Base-by-base conservation (phyloP, 2,113 vertebrate genomes). In the Callaeas wilsoni region DNA sequence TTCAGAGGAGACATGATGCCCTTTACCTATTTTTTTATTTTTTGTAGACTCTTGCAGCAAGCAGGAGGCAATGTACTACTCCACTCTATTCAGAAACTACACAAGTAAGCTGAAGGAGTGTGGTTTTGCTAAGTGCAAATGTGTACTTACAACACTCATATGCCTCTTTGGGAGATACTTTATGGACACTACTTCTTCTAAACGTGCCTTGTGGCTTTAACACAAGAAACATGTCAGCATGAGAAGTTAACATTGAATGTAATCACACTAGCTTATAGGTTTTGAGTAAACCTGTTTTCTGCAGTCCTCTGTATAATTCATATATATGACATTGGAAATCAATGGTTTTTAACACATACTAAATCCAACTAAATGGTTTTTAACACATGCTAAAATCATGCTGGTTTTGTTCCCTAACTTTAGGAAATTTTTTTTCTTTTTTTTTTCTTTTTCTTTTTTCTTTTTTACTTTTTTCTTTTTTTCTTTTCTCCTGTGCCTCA, bases 1-100 rank as follows among this genome's bases (percentile, higher is more conserved):
- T 62, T 62, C 39, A 44, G 21, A 77, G 41, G 49, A 84, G 29
- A 60, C 17, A 59, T 0, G 0, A 59, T 0, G 2, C 32, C 4
- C 16, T 56, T 62, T 59, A 41, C 5, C 8, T 18, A 56, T 67
- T 47, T 29, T 20, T 27, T 5, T 9, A 20, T 26, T 77, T 32
- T 27, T 74, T 8, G 3, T 26, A 56, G 47, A 71, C 64, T 30
- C 35, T 76, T 71, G 18, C 22, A 79, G 26, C 13, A 76, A 71
- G 18, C 23, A 56, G 22, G 35, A 75, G 30, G 16, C 19, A 76
- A 59, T 68, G 8, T 68, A 20, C 16, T 49, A 79, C 50, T 79
- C 30, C 33, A 23, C 16, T 37, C 21, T 44, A 9, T 62, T 78
- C 60, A 90, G 65, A 70, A 90, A 52, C 23, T 42, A 25, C 2